phyloP scores from a whole-genome alignment of 2,113 vertebrate genomes.

The Bungarus multicinctus region DNA sequence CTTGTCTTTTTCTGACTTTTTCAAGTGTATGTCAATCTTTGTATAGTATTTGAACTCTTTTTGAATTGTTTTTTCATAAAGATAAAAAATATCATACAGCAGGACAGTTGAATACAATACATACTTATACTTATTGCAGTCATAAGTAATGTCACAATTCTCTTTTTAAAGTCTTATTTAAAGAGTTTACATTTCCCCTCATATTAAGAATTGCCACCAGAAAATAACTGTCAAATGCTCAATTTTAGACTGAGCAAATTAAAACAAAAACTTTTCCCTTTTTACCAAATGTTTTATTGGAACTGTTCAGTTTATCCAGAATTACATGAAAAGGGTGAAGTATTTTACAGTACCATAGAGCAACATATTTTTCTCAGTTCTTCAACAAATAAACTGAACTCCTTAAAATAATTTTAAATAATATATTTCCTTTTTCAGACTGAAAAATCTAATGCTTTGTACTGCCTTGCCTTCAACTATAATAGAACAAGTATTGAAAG shows the following conservation, averaged over 20 bases:
- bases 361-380: not conserved
- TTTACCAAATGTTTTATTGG: not conserved
- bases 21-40: not conserved
- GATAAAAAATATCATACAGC: not conserved
- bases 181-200: not conserved
- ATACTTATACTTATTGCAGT: not conserved
- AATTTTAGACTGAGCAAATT: not conserved
- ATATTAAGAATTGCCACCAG: not conserved
- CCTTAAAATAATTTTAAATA: constrained; percentile 10
- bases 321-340: not conserved
- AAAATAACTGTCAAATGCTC: not conserved
- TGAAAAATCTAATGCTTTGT: not conserved
- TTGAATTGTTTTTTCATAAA: not conserved
- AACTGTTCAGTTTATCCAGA: not conserved
- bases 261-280: not conserved
- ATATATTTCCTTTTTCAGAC: not conserved
- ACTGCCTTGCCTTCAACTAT: constrained; percentile 21
- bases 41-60: not conserved
- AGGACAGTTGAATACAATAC: not conserved
- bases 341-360: not conserved
- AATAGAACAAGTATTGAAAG: not conserved
- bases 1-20: not conserved
- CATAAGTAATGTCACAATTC: not conserved
- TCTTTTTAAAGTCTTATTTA: not conserved
- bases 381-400: constrained; percentile 13